Conservation (phyloP, 2,888 invertebrate species). For the Tenthredo scrophulariae region DNA sequence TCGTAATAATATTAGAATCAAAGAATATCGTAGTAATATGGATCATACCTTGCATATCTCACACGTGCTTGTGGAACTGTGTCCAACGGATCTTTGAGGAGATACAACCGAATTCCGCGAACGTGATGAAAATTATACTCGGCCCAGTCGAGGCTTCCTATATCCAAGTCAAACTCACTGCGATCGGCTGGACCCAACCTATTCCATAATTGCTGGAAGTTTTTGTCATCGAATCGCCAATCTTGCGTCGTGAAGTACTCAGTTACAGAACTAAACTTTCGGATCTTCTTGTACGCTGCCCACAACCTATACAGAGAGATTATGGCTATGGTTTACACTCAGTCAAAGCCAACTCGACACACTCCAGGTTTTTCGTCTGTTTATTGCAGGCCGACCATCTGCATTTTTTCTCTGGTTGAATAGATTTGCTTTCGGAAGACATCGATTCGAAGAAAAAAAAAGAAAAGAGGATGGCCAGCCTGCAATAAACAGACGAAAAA, state of each 20-base stretch:
- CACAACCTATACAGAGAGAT: too few relatives aligned
- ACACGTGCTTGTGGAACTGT: constrained; percentile 83
- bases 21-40: background rate
- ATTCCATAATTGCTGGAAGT: constrained; percentile 82
- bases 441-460: too few relatives aligned
- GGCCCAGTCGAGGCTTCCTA: constrained; percentile 87
- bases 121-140: constrained; percentile 84
- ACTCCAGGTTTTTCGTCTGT: too few relatives aligned
- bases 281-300: constrained; percentile 86
- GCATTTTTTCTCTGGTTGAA: too few relatives aligned
- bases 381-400: too few relatives aligned
- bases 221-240: constrained; percentile 86
- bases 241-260: constrained; percentile 89
- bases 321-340: too few relatives aligned
- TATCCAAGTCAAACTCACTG: constrained; percentile 85
- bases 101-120: constrained; percentile 86
- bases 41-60: constrained; percentile 71
- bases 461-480: too few relatives aligned
- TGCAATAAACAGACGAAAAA: too few relatives aligned
- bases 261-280: constrained; percentile 85
- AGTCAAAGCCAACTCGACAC: too few relatives aligned
- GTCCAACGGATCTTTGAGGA: constrained; percentile 88
- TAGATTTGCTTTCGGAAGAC: too few relatives aligned
- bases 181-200: constrained; percentile 81
- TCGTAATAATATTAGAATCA: background rate